phyloP scores from a whole-genome alignment of 2,888 invertebrate species.

The Netelia fuscicornis region DNA sequence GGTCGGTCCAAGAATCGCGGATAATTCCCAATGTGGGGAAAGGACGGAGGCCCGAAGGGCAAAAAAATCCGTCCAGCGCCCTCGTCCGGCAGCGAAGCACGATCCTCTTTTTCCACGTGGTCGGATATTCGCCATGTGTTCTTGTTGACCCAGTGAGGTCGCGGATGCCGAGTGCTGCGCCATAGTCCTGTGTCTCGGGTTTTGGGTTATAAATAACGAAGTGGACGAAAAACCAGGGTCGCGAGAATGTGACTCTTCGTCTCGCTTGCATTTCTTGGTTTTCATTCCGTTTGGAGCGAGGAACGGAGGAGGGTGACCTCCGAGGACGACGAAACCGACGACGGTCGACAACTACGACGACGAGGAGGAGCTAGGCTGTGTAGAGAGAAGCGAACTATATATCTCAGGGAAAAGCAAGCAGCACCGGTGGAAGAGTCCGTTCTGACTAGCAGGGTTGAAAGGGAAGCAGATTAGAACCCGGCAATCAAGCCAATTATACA shows the following conservation, averaged over 20 bases:
- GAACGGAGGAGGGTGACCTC: conserved; percentile 63
- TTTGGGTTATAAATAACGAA: conserved; percentile 76
- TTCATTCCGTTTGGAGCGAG: conserved; percentile 71
- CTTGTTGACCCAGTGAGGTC: conserved; percentile 60
- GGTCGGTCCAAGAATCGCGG: conserved; percentile 27
- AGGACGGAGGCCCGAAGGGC: not conserved
- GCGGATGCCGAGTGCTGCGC: conserved; percentile 12
- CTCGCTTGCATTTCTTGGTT: conserved; percentile 71
- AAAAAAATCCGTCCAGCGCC: conserved; percentile 29
- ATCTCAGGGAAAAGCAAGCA: conserved; percentile 45
- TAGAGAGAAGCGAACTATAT: conserved; percentile 9
- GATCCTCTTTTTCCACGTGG: conserved; percentile 69
- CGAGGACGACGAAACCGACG: conserved; percentile 39
- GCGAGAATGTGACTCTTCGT: conserved; percentile 65
- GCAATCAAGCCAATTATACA: conserved; percentile 85
- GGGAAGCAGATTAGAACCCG: conserved; percentile 83
- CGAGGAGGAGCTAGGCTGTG: conserved; percentile 52
- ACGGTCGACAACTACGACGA: conserved; percentile 25
- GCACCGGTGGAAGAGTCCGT: conserved; percentile 59
- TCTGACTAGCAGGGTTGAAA: conserved; percentile 77
- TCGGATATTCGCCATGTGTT: conserved; percentile 60
- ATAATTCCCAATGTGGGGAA: conserved; percentile 43
- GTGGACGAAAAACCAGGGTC: conserved; percentile 64
- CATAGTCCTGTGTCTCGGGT: conserved; percentile 33
- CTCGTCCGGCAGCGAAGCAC: conserved; percentile 56